Base-by-base conservation (phyloP, 2,797 vertebrate species). In the Aeoliscus strigatus region DNA sequence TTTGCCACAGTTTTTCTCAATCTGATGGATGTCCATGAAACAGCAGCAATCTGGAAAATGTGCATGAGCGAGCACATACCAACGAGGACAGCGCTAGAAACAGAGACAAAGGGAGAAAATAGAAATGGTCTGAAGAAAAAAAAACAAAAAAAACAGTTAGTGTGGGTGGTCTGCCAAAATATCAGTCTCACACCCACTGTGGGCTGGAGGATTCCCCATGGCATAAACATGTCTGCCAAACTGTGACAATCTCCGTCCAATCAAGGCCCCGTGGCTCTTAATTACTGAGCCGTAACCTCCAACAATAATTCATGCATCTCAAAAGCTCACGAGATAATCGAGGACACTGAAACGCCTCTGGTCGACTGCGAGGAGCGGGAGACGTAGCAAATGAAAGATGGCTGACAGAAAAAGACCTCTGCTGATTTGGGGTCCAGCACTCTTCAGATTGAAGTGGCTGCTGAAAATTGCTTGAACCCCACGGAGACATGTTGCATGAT, bases 281-380 rank as follows among this genome's bases (percentile, higher is more conserved):
- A 84, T 87, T 85, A 85, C 82, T 52, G 71, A 78, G 70, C 73
- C 39, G 30, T 81, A 77, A 79, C 81, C 82, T 69, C 67, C 66
- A 65, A 78, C 72, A 73, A 78, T 84, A 84, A 85, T 79, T 80
- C 69, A 77, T 75, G 66, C 77, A 65, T 78, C 83, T 88, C 66
- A 76, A 80, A 84, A 71, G 74, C 73, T 63, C 75, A 56, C 43
- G 47, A 69, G 70, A 77, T 84, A 83, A 84, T 86, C 71, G 6
- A 52, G 58, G 61, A 63, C 70, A 77, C 78, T 75, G 69, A 78
- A 77, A 64, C 27, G 55, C 73, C 70, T 64, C 69, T 81, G 75
- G 80, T 75, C 66, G 68, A 54, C 45, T 33, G 49, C 12, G 44
- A 55, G 55, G 66, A 56, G 59, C 60, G 58, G 58, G 53, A 73